Conservation (phyloP, 2,888 invertebrate genomes). For the Nasonia oneida region DNA sequence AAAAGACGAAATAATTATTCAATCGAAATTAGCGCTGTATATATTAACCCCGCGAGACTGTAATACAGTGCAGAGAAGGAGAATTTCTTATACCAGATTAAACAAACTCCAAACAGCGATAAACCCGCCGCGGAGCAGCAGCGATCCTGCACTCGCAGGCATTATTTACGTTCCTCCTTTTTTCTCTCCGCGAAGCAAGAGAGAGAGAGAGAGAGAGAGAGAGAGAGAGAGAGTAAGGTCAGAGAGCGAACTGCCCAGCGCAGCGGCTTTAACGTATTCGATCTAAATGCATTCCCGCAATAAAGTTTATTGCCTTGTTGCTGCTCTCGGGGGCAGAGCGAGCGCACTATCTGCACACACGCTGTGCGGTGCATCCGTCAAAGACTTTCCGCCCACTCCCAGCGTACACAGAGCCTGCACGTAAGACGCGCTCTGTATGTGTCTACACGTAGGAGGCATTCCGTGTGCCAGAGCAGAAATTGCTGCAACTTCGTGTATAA, state of each 20-base stretch:
- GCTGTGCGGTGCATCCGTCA: constrained; percentile 39
- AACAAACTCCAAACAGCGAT: not conserved
- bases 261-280: constrained; percentile 72
- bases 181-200: not conserved
- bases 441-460: constrained; percentile 1
- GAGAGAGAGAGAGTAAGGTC: not conserved
- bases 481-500: not conserved
- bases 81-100: constrained; percentile 29
- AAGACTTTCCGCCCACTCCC: constrained; percentile 25
- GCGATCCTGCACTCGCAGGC: not conserved
- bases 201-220: not conserved
- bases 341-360: constrained; percentile 34
- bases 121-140: not conserved
- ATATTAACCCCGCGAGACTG: not conserved
- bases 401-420: not conserved
- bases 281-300: constrained; percentile 77
- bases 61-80: not conserved
- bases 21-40: not conserved
- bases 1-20: not conserved
- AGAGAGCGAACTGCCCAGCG: constrained; percentile 37
- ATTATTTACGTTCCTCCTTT: constrained; percentile 30
- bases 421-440: constrained; percentile 36
- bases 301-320: constrained; percentile 77
- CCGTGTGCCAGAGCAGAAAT: constrained; percentile 10
- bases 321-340: constrained; percentile 64